Base-by-base conservation (phyloP, 2,113 vertebrate species). In the Sigmodon hispidus region DNA sequence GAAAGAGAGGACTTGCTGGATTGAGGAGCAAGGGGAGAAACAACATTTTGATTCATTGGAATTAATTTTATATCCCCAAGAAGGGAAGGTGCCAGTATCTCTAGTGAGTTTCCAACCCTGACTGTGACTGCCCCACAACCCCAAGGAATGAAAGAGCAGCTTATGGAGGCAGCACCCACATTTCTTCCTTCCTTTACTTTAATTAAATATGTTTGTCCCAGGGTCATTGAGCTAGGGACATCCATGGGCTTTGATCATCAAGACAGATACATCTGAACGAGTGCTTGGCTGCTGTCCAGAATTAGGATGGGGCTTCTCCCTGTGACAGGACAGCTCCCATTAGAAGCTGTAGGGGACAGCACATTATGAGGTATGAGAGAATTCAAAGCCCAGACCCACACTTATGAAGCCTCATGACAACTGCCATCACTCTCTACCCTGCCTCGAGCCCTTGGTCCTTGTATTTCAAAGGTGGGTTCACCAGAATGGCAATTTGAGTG, bases 1-100 rank as follows among this genome's bases (percentile, higher is more conserved):
- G 87, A 95, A 94, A 92, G 65, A 65, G 55, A 91, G 77, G 94
- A 40, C 52, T 94, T 86, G 43, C 73, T 81, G 87, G 83, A 69
- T 55, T 17, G 69, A 81, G 43, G 80, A 91, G 19, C 9, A 43
- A 16, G 63, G 76, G 90, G 70, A 21, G 5, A 85, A 65, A 63
- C 43, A 81, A 0, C 6, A 21, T 61, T 95, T 94, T 97, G 93
- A 95, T 95, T 97, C 94, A 77, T 97, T 59, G 70, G 92, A 94
- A 98, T 98, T 98, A 98, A 97, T 97, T 98, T 98, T 92, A 77
- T 86, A 96, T 97, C 93, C 98, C 93, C 81, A 92, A 93, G 84
- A 12, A 48, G 96, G 91, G 81, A 36, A 92, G 94, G 65, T 24
- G 15, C 26, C 43, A 89, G 90, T 87, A 92, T 81, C 73, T 79